Conservation (phyloP, 2,888 invertebrate genomes). For the Trichogramma evanescens region DNA sequence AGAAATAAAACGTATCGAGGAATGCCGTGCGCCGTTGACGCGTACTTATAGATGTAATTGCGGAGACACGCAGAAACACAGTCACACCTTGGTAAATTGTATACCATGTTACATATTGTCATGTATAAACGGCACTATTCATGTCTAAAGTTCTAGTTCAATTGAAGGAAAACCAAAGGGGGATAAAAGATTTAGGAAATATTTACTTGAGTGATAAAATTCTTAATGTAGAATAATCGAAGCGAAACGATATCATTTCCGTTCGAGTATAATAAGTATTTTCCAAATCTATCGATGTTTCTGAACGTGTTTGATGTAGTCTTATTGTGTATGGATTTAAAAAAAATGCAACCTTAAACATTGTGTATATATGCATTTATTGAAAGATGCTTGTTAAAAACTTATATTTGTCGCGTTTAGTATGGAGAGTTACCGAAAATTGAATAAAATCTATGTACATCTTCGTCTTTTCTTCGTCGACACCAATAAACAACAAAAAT, state of each 20-base stretch:
- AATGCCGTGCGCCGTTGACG: no score
- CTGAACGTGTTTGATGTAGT: background rate
- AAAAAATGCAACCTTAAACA: no score
- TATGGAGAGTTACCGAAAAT: no score
- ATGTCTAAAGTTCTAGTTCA: background rate
- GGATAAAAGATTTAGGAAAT: constrained; percentile 4
- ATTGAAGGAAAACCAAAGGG: background rate
- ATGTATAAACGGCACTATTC: constrained; percentile 13
- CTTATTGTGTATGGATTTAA: background rate
- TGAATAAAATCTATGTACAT: no score
- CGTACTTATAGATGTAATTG: no score
- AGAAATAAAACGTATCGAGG: no score
- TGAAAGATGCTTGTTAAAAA: no score
- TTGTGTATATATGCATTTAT: no score
- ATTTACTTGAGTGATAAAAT: constrained; percentile 15
- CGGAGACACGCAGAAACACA: no score
- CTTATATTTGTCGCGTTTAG: no score
- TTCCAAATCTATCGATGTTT: constrained; percentile 1
- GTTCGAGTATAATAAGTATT: constrained; percentile 15
- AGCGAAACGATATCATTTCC: background rate
- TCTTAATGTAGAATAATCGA: background rate
- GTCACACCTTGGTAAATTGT: no score
- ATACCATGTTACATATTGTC: no score
- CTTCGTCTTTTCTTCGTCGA: background rate
- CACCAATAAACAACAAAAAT: background rate